A percentile compares a stretch with the other conserved stretches of the same genome.
Conservation (phyloP, 2,113 vertebrate genomes). For the Capra hircus region DNA sequence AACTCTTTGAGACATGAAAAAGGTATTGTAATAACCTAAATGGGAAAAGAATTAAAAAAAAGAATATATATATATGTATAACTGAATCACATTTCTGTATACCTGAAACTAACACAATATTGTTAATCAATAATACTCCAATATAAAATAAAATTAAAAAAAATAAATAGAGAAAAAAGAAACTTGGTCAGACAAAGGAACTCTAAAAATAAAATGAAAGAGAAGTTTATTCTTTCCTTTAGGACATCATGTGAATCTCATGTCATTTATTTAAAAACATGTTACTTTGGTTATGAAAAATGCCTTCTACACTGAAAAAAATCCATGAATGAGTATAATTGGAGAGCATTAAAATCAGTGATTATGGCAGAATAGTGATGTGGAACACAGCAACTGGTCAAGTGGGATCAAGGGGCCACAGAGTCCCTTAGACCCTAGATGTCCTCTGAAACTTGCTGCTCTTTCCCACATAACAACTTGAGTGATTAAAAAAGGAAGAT, state of each 20-base stretch:
- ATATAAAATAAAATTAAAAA: neutral
- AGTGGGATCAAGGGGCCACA: neutral
- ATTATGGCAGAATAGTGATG: neutral
- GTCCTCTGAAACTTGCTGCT: neutral
- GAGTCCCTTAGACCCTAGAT: no score
- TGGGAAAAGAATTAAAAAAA: neutral
- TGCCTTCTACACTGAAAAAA: neutral
- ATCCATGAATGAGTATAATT: neutral
- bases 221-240: neutral
- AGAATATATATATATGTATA: neutral
- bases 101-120: neutral
- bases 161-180: neutral
- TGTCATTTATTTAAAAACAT: neutral
- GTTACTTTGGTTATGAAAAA: neutral
- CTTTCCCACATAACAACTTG: neutral
- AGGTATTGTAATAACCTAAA: neutral
- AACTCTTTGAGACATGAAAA: neutral
- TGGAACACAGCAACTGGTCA: neutral
- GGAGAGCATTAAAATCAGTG: neutral
- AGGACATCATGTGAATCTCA: neutral
- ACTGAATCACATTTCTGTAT: neutral
- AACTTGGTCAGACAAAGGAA: neutral
- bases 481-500: neutral
- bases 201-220: neutral
- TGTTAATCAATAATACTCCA: neutral